A percentile compares a stretch with the other conserved stretches of the same genome.
Evolutionary conservation across 64 coral and sea anemone genomes (phyloP).

Genomic region (Montipora sp.): DNA sequence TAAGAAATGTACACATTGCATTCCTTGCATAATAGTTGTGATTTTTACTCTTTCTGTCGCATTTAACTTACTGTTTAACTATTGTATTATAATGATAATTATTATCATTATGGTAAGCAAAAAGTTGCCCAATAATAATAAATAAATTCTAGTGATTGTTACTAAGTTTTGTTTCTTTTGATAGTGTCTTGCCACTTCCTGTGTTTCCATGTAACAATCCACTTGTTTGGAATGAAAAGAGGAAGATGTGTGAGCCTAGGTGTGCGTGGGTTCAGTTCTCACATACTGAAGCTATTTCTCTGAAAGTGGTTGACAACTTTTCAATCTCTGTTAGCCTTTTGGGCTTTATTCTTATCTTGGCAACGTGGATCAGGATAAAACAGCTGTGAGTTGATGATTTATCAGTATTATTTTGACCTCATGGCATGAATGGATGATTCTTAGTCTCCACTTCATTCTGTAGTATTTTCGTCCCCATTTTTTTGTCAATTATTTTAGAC

Average conservation of each 20-base stretch:
- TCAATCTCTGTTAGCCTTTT: slow-evolving; percentile 69
- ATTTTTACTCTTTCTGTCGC: no score
- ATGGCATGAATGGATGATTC: no score
- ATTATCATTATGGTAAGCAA: no score
- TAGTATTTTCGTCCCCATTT: no score
- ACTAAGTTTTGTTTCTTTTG: background rate
- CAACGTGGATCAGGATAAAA: slow-evolving; percentile 80
- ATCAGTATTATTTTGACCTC: background rate
- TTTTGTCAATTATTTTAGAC: no score
- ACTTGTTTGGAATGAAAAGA: slow-evolving; percentile 12
- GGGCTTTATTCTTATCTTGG: slow-evolving; percentile 67
- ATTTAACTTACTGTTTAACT: no score
- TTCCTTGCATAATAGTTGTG: no score
- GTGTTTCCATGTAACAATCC: slow-evolving; percentile 37
- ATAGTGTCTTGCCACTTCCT: slow-evolving; percentile 6
- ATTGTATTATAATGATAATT: no score
- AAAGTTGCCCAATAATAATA: background rate
- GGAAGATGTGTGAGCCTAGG: slow-evolving; percentile 5
- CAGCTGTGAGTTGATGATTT: slow-evolving; percentile 60
- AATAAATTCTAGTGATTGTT: background rate
- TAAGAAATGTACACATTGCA: no score
- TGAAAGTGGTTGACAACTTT: slow-evolving; percentile 66
- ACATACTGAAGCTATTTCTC: slow-evolving; percentile 18
- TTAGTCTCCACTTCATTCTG: no score
- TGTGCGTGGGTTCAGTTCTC: slow-evolving; percentile 61